These are phyloP conservation scores for Drosophila helvetica DNA, from an alignment of 2,888 invertebrate genomes.

Conservation along the genomic window DNA sequence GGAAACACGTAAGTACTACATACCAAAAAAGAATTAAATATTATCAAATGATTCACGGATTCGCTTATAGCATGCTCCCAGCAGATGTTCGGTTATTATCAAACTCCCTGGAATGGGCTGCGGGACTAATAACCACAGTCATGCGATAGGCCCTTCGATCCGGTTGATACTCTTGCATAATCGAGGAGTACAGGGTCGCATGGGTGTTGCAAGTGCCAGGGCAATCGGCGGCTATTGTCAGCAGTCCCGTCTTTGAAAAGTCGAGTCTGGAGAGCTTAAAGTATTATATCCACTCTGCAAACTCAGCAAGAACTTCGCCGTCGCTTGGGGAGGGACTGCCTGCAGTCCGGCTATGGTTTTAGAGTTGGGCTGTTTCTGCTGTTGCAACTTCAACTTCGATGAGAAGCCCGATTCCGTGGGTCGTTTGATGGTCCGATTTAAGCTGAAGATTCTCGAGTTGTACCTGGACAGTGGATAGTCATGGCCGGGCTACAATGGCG, in stretches of 20 bases:
- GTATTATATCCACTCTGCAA: constrained; percentile 50
- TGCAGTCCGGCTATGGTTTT: constrained; percentile 64
- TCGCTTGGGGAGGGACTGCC: constrained; percentile 46
- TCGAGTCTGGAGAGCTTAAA: constrained; percentile 56
- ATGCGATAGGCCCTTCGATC: constrained; percentile 57
- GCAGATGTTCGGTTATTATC: constrained; percentile 59
- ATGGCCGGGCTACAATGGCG: constrained; percentile 76
- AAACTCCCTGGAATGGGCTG: constrained; percentile 65
- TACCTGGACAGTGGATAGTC: constrained; percentile 41
- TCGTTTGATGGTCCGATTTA: constrained; percentile 49
- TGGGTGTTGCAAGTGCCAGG: constrained; percentile 54
- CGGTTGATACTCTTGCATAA: constrained; percentile 53
- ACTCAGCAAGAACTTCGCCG: constrained; percentile 49
- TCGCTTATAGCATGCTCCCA: constrained; percentile 46
- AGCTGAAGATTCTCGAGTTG: constrained; percentile 70
- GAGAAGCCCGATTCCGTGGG: constrained; percentile 66
- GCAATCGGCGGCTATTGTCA: constrained; percentile 50
- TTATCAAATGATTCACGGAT: background rate
- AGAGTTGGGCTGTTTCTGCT: constrained; percentile 60
- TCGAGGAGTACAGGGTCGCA: constrained; percentile 61
- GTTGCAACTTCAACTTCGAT: constrained; percentile 44
- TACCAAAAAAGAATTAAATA: background rate
- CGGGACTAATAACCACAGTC: too few species aligned
- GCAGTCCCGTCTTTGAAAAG: constrained; percentile 41
- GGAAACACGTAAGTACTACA: constrained; percentile 20